Conservation (phyloP, 1,140 invertebrate species). For the Drosophila melanica region DNA sequence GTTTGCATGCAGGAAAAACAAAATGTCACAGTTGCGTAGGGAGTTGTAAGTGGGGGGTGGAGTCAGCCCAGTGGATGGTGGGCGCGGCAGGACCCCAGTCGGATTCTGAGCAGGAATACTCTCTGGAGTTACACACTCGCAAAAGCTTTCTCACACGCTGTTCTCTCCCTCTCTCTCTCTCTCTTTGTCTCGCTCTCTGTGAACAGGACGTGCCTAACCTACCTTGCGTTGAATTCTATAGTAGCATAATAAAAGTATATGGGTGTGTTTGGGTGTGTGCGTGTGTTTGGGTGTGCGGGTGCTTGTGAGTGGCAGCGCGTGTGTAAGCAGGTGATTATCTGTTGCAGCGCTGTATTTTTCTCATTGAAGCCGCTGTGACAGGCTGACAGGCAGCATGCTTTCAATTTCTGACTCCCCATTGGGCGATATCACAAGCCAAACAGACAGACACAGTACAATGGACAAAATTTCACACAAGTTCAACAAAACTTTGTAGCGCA, state of each 20-base stretch:
- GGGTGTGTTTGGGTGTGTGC: conserved; percentile 7
- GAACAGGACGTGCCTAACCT: conserved; percentile 73
- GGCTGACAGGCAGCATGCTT: conserved; percentile 20
- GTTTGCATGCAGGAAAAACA: conserved; percentile 60
- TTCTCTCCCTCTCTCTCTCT: conserved; percentile 26
- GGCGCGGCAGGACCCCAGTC: conserved; percentile 60
- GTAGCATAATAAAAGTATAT: conserved; percentile 63
- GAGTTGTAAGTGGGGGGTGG: conserved; percentile 10
- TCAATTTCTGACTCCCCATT: conserved; percentile 23
- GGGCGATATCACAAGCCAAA: conserved; percentile 15
- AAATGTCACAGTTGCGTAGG: conserved; percentile 46
- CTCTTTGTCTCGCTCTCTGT: background rate
- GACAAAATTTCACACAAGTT: conserved; percentile 20
- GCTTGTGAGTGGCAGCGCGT: conserved; percentile 44
- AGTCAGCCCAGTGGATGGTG: conserved; percentile 51
- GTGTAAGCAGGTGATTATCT: conserved; percentile 82
- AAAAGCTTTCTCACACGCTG: conserved; percentile 15
- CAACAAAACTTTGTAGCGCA: conserved; percentile 6
- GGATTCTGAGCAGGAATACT: conserved; percentile 52
- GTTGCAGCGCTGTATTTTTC: conserved; percentile 78
- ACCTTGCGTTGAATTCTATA: conserved; percentile 76
- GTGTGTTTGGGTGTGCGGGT: conserved; percentile 9
- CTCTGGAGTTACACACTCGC: conserved; percentile 2
- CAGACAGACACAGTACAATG: conserved; percentile 37
- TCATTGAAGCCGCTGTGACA: conserved; percentile 67